A percentile compares a stretch with the other conserved stretches of the same genome.
phyloP scores from a whole-genome alignment of 2,797 vertebrate genomes.

The Vireo griseus region DNA sequence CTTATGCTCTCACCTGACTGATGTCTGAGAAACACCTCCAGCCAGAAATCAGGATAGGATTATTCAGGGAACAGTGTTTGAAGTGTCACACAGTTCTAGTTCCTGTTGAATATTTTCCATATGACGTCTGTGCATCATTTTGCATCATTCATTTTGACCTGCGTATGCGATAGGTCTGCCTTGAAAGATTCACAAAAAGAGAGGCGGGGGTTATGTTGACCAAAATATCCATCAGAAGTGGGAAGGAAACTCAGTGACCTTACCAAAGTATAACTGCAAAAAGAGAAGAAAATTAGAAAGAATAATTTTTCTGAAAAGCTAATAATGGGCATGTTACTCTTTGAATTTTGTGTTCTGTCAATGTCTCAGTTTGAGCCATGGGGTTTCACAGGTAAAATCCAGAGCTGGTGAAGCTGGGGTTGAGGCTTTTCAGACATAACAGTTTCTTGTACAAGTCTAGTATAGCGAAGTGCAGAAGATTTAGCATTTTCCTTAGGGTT shows the following conservation, averaged over 20 bases:
- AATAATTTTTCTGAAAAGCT: neutral
- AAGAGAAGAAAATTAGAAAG: neutral
- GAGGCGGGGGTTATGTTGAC: neutral
- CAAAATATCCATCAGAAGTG: neutral
- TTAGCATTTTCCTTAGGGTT: neutral
- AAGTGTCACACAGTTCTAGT: neutral
- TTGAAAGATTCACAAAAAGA: neutral
- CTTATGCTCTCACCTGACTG: neutral
- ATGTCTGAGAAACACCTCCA: neutral
- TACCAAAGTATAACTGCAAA: neutral
- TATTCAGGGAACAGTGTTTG: neutral
- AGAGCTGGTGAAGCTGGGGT: neutral
- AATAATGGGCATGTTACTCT: neutral
- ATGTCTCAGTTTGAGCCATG: neutral
- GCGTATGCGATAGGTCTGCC: neutral
- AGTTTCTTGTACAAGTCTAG: neutral
- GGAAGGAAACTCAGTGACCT: neutral
- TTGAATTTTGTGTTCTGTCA: neutral
- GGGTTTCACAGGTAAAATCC: neutral
- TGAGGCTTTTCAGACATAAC: neutral
- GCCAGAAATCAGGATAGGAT: neutral
- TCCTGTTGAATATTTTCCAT: neutral
- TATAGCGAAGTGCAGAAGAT: neutral
- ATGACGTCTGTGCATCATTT: neutral
- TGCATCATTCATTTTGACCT: neutral